These are phyloP conservation scores for Suricata suricatta DNA, from an alignment of 2,113 vertebrate genomes.

Conservation along the genomic window DNA sequence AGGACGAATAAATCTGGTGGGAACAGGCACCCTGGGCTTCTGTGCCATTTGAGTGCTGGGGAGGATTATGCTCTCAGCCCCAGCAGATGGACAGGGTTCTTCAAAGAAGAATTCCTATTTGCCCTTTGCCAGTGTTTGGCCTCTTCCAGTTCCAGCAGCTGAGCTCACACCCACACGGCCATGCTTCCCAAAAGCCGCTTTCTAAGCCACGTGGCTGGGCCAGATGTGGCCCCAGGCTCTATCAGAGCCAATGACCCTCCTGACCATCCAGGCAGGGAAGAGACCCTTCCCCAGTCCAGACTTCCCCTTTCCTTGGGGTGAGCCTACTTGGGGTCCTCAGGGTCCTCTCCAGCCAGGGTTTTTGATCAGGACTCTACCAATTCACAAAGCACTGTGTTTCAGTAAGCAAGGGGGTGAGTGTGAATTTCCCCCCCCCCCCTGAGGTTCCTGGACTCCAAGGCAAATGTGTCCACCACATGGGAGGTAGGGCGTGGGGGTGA, in stretches of 20 bases:
- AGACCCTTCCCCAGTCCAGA: not conserved
- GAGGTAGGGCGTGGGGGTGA: fast-evolving
- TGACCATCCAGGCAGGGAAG: no score
- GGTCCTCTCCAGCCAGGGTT: not conserved
- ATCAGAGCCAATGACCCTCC: not conserved
- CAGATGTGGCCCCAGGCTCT: not conserved
- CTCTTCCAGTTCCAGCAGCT: no score
- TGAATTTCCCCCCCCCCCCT: no score
- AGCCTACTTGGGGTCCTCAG: not conserved
- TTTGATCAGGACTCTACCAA: not conserved
- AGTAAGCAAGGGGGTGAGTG: no score
- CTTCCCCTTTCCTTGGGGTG: not conserved
- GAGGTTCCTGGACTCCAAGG: not conserved
- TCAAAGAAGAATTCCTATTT: not conserved
- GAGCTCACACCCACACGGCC: not conserved
- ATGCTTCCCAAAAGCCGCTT: not conserved
- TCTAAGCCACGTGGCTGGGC: not conserved
- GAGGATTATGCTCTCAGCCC: not conserved
- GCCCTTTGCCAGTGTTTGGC: not conserved
- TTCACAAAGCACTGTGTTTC: not conserved
- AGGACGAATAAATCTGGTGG: not conserved
- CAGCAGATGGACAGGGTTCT: not conserved
- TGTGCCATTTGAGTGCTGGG: fast-evolving
- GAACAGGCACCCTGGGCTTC: no score
- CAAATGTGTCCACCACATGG: not conserved